A percentile compares a stretch with the other conserved stretches of the same genome.
Conservation (phyloP, 2,113 vertebrate genomes). For the Alectura lathami region DNA sequence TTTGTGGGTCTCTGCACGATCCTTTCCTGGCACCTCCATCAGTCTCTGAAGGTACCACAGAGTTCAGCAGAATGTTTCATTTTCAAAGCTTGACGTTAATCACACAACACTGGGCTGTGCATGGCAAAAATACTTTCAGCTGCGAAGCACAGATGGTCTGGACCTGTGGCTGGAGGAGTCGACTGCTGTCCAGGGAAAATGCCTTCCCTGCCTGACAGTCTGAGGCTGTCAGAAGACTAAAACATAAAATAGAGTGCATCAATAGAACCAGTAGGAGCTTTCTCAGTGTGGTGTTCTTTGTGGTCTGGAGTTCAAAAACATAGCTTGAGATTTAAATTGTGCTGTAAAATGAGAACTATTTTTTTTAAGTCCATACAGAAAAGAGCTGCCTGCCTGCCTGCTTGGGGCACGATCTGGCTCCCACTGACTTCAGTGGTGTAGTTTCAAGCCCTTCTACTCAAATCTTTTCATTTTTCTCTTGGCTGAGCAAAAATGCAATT, state of each 20-base stretch:
- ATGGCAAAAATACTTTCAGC: background rate
- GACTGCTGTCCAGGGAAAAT: background rate
- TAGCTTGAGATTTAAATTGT: conserved; percentile 1
- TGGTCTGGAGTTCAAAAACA: background rate
- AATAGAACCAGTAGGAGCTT: background rate
- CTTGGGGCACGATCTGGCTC: background rate
- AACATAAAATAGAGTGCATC: background rate
- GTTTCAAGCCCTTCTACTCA: conserved; percentile 9
- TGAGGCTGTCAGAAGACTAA: background rate
- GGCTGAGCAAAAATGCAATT: conserved; percentile 52
- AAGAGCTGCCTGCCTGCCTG: background rate
- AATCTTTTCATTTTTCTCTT: conserved; percentile 55
- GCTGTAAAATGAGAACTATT: background rate
- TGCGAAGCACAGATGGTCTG: conserved; percentile 33
- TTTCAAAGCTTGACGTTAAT: background rate
- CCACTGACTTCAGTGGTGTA: background rate
- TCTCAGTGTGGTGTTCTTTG: background rate
- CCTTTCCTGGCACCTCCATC: background rate
- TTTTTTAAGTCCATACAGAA: background rate
- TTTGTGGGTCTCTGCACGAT: background rate
- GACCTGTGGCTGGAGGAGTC: background rate
- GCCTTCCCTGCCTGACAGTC: background rate
- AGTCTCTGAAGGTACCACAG: background rate
- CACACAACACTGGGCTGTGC: background rate
- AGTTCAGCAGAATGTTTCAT: background rate